Base-by-base conservation (phyloP, 2,113 vertebrate genomes). In the Triplophysa siluroides region DNA sequence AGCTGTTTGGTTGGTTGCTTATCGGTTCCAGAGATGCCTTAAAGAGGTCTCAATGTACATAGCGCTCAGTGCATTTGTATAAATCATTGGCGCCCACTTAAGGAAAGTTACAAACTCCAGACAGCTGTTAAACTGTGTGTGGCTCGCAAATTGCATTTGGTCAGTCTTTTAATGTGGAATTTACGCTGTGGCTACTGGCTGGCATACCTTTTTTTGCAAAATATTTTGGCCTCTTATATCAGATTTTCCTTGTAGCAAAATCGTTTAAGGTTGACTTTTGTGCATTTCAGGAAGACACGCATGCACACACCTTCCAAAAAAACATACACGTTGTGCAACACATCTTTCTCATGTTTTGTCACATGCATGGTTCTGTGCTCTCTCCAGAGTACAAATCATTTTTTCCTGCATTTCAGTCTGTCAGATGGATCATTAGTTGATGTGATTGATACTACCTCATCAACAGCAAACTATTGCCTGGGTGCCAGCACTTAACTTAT, bases 51-150 rank as follows among this genome's bases (percentile, higher is more conserved):
- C 23, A 43, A 73, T 73, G 13, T 11, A 10, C 41, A 18, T 60
- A 26, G 29, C 26, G 6, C 11, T 50, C 16, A 70, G 50, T 70
- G 33, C 43, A 43, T 54, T 62, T 45, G 65, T 75, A 6, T 54
- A 64, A 76, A 77, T 24, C 7, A 33, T 13, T 72, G 56, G 23
- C n/a, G 38, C 52, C 21, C 10, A 14, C 52, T 60, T 45, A 52
- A 67, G 43, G 50, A 21, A 63, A 68, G n/a, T 43, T 73, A 60
- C 43, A 58, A 76, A 50, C 43, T 63, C 73, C 73, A 76, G 73
- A 63, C 73, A 47, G 56, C 41, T 76, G 73, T 61, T 76, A 63
- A 76, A 50, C 21, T 76, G 29, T 26, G 41, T 71, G 73, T 54
- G 74, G 45, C 41, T 71, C 45, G 47, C 9, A 71, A 21, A 33